phyloP scores from a whole-genome alignment of 1,140 invertebrate species.

The Drosophila sturtevanti region DNA sequence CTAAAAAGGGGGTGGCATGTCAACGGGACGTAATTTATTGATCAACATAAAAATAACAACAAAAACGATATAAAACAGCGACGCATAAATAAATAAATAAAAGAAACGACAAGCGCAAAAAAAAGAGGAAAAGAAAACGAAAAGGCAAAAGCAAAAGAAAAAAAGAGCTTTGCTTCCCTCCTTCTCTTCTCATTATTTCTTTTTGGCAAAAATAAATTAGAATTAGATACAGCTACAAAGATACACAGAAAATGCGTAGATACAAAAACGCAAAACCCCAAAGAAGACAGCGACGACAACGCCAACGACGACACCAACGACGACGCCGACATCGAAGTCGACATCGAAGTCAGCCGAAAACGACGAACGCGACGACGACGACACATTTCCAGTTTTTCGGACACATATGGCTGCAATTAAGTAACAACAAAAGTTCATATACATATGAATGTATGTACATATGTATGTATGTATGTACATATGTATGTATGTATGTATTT shows the following conservation, averaged over 20 bases:
- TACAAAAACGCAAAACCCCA: constrained; percentile 29
- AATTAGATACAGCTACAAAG: constrained; percentile 61
- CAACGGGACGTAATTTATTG: constrained; percentile 75
- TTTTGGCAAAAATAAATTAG: constrained; percentile 76
- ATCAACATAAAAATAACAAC: constrained; percentile 49
- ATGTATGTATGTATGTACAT: not conserved
- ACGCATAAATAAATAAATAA: constrained; percentile 65
- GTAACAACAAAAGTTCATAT: constrained; percentile 51
- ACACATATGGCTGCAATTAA: constrained; percentile 77
- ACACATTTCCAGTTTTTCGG: constrained; percentile 69
- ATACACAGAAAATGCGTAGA: constrained; percentile 67
- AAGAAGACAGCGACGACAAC: not conserved
- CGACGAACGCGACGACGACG: constrained; percentile 30
- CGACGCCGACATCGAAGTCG: not conserved
- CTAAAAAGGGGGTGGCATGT: constrained; percentile 52
- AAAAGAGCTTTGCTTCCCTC: constrained; percentile 39
- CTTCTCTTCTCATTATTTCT: constrained; percentile 40
- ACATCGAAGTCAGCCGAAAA: not conserved
- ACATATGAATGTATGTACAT: constrained; percentile 13
- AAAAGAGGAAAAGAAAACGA: constrained; percentile 26
- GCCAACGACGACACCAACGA: not conserved
- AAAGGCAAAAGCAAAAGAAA: constrained; percentile 44
- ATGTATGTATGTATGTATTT: constrained; percentile 1
- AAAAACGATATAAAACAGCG: constrained; percentile 29
- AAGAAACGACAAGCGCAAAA: constrained; percentile 25